Conservation (phyloP, 1,140 invertebrate genomes). For the Rhysida immarginata region DNA sequence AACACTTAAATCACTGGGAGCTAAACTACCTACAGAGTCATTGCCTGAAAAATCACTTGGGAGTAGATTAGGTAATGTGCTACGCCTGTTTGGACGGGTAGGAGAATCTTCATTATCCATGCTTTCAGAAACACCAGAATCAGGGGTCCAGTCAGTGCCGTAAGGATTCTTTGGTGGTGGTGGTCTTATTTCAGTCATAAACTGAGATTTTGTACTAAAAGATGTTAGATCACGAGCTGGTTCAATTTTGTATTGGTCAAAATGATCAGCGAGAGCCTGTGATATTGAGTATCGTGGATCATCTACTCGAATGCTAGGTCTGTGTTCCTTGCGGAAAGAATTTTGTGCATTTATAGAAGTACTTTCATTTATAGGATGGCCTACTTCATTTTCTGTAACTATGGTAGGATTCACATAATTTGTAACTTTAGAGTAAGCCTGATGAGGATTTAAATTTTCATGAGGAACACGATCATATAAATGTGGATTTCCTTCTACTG, state of each 20-base stretch:
- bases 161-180: slow-evolving; percentile 13
- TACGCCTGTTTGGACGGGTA: not conserved
- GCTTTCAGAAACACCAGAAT: slow-evolving; percentile 30
- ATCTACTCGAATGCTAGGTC: slow-evolving; percentile 13
- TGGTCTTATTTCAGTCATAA: slow-evolving; percentile 14
- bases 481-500: not conserved
- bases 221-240: slow-evolving; percentile 56
- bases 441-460: not conserved
- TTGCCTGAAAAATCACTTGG: not conserved
- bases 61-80: slow-evolving; percentile 9
- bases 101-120: slow-evolving; percentile 18
- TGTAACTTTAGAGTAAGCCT: not conserved
- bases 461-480: not conserved
- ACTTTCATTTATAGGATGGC: not conserved
- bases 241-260: slow-evolving; percentile 85
- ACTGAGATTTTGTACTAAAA: not conserved
- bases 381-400: too few species aligned
- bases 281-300: slow-evolving; percentile 26
- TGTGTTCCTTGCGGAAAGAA: not conserved
- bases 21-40: not conserved
- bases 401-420: not conserved
- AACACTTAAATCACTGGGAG: not conserved
- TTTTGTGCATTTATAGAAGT: not conserved
- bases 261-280: slow-evolving; percentile 45
- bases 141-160: slow-evolving; percentile 28